Percentiles rank a stretch among this genome's conserved stretches.
These are phyloP conservation scores for Phortica variegata DNA, from an alignment of 1,140 invertebrate genomes.

Conservation along the genomic window DNA sequence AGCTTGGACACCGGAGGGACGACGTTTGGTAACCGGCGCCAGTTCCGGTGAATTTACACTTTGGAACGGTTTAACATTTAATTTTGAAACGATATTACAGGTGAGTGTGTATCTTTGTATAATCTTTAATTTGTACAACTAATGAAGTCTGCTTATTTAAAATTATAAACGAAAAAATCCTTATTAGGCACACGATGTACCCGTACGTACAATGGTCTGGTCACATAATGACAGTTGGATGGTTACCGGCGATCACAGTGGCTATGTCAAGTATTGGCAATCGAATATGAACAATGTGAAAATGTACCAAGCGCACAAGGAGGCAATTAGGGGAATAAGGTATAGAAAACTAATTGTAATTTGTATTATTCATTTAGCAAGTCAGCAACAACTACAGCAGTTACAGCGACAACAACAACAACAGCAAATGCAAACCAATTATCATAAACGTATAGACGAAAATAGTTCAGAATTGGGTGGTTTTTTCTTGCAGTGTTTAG, in stretches of 20 bases:
- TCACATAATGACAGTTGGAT: slow-evolving; percentile 99
- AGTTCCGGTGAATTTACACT: slow-evolving; percentile 99
- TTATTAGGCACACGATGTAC: slow-evolving; percentile 90
- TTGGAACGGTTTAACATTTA: slow-evolving; percentile 99
- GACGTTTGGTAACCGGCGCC: slow-evolving; percentile 95
- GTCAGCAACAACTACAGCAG: slow-evolving; percentile 21
- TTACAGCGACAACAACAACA: slow-evolving; percentile 12
- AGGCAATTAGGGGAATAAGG: slow-evolving; percentile 97
- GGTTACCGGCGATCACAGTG: slow-evolving; percentile 97
- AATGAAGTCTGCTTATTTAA: too few species aligned
- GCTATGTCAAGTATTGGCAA: slow-evolving; percentile 99
- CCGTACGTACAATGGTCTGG: slow-evolving; percentile 99
- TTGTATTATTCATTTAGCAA: slow-evolving; percentile 35
- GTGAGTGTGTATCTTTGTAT: slow-evolving; percentile 59
- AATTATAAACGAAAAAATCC: not conserved
- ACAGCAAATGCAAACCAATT: slow-evolving; percentile 8
- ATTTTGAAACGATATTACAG: slow-evolving; percentile 99
- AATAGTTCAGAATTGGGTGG: slow-evolving; percentile 14
- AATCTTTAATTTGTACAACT: too few species aligned
- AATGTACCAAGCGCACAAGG: slow-evolving; percentile 99
- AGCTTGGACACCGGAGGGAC: slow-evolving; percentile 98
- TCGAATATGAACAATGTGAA: slow-evolving; percentile 99
- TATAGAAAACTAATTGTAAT: slow-evolving; percentile 62
- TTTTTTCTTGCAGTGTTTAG: slow-evolving; percentile 2
- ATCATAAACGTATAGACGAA: not conserved